phyloP scores from a whole-genome alignment of 2,888 invertebrate genomes.

The Salpingus planirostris region DNA sequence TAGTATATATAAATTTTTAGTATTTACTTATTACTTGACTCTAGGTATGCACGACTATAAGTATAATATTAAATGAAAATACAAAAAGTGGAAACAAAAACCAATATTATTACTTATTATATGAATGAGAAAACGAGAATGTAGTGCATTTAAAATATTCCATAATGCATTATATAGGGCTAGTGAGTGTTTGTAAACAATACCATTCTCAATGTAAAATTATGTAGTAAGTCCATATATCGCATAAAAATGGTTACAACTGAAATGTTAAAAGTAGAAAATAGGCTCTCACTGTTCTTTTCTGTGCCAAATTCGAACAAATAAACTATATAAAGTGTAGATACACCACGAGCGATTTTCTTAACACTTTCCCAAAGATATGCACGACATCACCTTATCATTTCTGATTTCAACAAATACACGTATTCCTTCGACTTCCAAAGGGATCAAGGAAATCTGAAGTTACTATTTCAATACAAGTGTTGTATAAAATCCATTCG shows the following conservation, averaged over 20 bases:
- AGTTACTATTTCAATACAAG: too few species aligned
- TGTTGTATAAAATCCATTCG: too few species aligned
- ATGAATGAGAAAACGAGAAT: slow-evolving; percentile 19
- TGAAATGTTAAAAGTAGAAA: slow-evolving; percentile 34
- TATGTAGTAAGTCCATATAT: slow-evolving; percentile 35
- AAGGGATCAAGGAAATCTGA: too few species aligned
- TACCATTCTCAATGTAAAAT: slow-evolving; percentile 38
- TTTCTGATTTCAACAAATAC: too few species aligned
- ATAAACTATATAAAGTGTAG: slow-evolving; percentile 34
- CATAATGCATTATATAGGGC: slow-evolving; percentile 38
- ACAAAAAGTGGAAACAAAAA: background rate
- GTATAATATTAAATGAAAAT: slow-evolving; percentile 6
- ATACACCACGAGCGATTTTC: too few species aligned
- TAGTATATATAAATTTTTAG: slow-evolving; percentile 25
- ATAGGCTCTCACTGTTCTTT: slow-evolving; percentile 43
- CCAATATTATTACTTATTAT: slow-evolving; percentile 3
- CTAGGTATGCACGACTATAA: slow-evolving; percentile 14
- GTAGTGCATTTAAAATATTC: slow-evolving; percentile 39
- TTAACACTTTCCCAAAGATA: too few species aligned
- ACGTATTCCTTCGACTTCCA: too few species aligned
- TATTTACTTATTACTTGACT: slow-evolving; percentile 25
- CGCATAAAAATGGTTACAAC: slow-evolving; percentile 32
- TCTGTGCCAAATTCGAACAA: slow-evolving; percentile 43
- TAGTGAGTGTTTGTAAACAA: slow-evolving; percentile 41
- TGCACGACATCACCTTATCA: too few species aligned